Percentiles rank a stretch among this genome's conserved stretches.
These are phyloP conservation scores for Ophiothrix spiculata DNA, from an alignment of 35 echinoderm and acorn worm genomes.

Conservation along the genomic window DNA sequence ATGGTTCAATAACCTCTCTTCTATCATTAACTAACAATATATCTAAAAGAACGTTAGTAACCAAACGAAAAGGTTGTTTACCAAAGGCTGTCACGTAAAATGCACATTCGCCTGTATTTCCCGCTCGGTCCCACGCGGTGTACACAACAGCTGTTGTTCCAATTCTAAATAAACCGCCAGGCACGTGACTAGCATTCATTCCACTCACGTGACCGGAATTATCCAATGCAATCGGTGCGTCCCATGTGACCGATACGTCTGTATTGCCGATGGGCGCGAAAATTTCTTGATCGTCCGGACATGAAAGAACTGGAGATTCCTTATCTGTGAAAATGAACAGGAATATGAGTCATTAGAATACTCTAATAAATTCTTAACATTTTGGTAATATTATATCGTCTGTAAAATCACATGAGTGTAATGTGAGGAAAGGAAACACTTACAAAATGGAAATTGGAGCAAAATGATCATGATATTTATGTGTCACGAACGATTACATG, in stretches of 20 bases:
- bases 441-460: too few relatives aligned
- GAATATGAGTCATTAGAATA: not conserved
- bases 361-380: not conserved
- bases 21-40: not conserved
- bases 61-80: not conserved
- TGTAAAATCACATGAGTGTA: too few relatives aligned
- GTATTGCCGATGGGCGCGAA: not conserved
- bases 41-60: not conserved
- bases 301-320: not conserved
- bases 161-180: constrained; percentile 14
- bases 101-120: constrained; percentile 16
- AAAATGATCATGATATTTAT: too few relatives aligned
- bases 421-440: too few relatives aligned
- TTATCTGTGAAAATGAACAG: not conserved
- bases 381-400: too few relatives aligned
- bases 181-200: constrained; percentile 5
- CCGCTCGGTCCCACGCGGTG: constrained; percentile 19
- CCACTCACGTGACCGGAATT: not conserved
- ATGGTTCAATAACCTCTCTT: not conserved
- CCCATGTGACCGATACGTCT: not conserved
- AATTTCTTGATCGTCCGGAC: not conserved
- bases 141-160: constrained; percentile 14
- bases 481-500: too few relatives aligned
- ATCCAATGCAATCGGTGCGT: not conserved
- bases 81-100: constrained; percentile 20